A percentile compares a stretch with the other conserved stretches of the same genome.
These are phyloP conservation scores for Drosophila barbarae DNA, from an alignment of 2,888 invertebrate species.

Conservation along the genomic window DNA sequence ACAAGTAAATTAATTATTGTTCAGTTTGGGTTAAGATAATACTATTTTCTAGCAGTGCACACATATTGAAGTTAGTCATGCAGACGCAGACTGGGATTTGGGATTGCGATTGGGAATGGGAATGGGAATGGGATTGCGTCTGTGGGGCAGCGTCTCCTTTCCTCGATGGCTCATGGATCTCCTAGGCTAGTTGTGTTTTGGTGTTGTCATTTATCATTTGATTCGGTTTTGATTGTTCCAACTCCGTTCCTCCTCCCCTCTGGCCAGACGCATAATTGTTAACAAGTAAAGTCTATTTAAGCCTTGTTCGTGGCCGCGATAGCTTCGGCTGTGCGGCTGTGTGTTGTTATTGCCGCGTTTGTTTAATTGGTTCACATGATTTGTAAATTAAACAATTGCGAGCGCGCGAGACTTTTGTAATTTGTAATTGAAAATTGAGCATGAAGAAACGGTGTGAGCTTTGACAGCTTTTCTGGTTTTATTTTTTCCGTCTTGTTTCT, in stretches of 20 bases:
- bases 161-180: conserved; percentile 30
- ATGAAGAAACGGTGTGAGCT: conserved; percentile 67
- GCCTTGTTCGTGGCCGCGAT: conserved; percentile 61
- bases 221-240: conserved; percentile 71
- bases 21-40: not conserved
- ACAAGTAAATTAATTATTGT: not conserved
- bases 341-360: conserved; percentile 43
- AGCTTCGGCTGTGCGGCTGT: conserved; percentile 5
- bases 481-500: conserved; percentile 24
- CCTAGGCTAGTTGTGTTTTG: conserved; percentile 72
- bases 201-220: conserved; percentile 77
- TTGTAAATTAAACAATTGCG: conserved; percentile 78
- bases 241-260: conserved; percentile 8
- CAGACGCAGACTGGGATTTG: conserved; percentile 27
- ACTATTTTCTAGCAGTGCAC: conserved; percentile 2
- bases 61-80: conserved; percentile 35
- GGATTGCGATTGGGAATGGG: conserved; percentile 30
- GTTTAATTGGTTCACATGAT: conserved; percentile 76
- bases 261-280: conserved; percentile 68
- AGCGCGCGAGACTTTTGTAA: conserved; percentile 57
- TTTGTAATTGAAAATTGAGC: conserved; percentile 73
- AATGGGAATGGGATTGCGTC: conserved; percentile 15
- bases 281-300: conserved; percentile 78
- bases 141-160: conserved; percentile 15
- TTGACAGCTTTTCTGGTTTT: conserved; percentile 60